phyloP scores from a whole-genome alignment of 2,797 vertebrate species.

The Chelmon rostratus region DNA sequence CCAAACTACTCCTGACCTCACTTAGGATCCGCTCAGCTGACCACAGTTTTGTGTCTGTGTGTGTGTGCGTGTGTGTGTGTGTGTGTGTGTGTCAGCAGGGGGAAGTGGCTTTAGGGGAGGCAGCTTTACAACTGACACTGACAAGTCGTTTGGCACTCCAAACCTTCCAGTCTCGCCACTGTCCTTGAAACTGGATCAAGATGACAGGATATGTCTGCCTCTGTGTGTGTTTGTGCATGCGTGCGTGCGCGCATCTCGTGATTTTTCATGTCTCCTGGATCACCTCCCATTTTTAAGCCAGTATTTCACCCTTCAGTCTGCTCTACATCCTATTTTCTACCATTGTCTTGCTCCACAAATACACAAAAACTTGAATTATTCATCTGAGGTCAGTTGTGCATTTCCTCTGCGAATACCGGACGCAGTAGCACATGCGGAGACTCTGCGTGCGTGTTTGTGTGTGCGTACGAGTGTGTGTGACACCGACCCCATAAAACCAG shows the following conservation, averaged over 20 bases:
- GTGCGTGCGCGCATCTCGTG: not conserved
- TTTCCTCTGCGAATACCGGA: conserved; percentile 41
- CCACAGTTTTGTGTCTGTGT: conserved; percentile 64
- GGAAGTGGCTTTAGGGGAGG: conserved; percentile 80
- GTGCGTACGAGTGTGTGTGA: conserved; percentile 37
- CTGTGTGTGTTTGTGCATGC: conserved; percentile 25
- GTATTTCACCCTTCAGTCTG: conserved; percentile 57
- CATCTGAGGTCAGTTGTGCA: conserved; percentile 51
- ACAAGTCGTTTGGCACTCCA: conserved; percentile 79
- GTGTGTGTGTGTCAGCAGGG: conserved; percentile 45
- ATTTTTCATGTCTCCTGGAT: conserved; percentile 68
- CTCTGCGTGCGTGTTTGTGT: conserved; percentile 10
- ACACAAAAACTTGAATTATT: conserved; percentile 48
- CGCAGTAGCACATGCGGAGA: conserved; percentile 46
- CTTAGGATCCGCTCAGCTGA: conserved; percentile 80
- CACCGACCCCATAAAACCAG: conserved; percentile 79
- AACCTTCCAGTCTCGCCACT: conserved; percentile 72
- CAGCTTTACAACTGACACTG: conserved; percentile 81
- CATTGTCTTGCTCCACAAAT: conserved; percentile 50
- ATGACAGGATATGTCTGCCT: conserved; percentile 79
- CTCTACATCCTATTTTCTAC: conserved; percentile 35
- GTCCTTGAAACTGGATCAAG: conserved; percentile 83
- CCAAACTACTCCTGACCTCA: conserved; percentile 82
- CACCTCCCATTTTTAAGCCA: conserved; percentile 44
- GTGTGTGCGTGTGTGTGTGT: conserved; percentile 28